Evolutionary conservation across 2,113 vertebrate species (phyloP).

Genomic region (Caloenas nicobarica): DNA sequence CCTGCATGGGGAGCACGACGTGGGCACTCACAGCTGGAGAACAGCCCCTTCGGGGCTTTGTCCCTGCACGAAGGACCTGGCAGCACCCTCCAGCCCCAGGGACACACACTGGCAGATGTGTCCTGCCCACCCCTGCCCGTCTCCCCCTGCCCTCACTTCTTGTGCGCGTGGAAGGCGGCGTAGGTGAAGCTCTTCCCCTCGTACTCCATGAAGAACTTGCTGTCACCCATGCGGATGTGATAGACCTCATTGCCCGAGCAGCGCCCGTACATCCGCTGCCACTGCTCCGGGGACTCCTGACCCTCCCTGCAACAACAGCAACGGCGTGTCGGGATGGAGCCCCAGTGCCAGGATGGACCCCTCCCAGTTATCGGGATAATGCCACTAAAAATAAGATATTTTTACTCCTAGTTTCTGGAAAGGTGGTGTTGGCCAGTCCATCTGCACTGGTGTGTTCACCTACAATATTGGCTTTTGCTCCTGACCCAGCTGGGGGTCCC

Average conservation of each 20-base stretch:
- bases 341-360: too few relatives aligned
- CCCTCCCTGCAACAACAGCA: conserved; percentile 82
- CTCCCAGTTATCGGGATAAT: rapidly evolving
- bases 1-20: conserved; percentile 40
- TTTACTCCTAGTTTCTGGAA: background rate
- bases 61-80: rapidly evolving
- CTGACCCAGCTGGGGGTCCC: too few relatives aligned
- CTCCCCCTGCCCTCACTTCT: conserved; percentile 81
- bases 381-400: background rate
- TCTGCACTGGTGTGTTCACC: background rate
- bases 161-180: conserved; percentile 94
- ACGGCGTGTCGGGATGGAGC: rapidly evolving
- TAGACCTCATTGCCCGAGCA: conserved; percentile 97
- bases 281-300: conserved; percentile 92
- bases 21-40: background rate
- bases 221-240: conserved; percentile 92
- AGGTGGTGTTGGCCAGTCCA: rapidly evolving
- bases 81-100: background rate
- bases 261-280: conserved; percentile 93
- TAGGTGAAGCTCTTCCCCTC: conserved; percentile 97
- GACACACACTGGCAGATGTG: rapidly evolving
- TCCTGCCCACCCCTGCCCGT: background rate
- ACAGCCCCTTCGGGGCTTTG: rapidly evolving
- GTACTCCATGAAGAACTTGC: conserved; percentile 97
- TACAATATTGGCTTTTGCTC: background rate